Evolutionary conservation across 92 coral and sea anemone genomes (phyloP).

Genomic region (Metridium senile): DNA sequence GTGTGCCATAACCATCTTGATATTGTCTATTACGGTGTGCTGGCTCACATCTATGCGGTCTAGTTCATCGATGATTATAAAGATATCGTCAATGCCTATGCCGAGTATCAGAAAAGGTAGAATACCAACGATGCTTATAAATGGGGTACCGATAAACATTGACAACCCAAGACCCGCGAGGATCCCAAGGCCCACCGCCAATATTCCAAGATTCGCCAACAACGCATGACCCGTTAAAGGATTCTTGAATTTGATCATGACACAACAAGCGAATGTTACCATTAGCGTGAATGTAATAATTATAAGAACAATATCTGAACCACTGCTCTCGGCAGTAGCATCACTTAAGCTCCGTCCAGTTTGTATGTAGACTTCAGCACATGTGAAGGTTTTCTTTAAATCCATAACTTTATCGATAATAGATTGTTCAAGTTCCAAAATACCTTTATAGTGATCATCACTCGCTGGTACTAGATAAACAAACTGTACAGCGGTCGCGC

Average conservation of each 20-base stretch:
- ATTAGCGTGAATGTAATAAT: constrained; percentile 62
- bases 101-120: constrained; percentile 75
- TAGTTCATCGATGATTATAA: constrained; percentile 77
- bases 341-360: constrained; percentile 74
- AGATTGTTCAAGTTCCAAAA: constrained; percentile 49
- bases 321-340: constrained; percentile 69
- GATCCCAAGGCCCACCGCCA: constrained; percentile 75
- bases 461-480: constrained; percentile 33
- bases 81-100: constrained; percentile 83
- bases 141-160: constrained; percentile 58
- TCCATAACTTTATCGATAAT: constrained; percentile 21
- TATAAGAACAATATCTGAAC: constrained; percentile 54
- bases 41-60: constrained; percentile 54
- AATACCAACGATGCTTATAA: constrained; percentile 74
- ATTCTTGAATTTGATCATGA: constrained; percentile 62
- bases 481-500: constrained; percentile 45
- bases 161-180: constrained; percentile 70
- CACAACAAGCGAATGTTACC: constrained; percentile 60
- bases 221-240: constrained; percentile 67
- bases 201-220: constrained; percentile 57
- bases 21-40: constrained; percentile 41
- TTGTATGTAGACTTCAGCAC: constrained; percentile 44
- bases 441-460: constrained; percentile 21
- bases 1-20: constrained; percentile 66
- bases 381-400: constrained; percentile 32